Conservation (phyloP, 2,888 invertebrate species). For the Drosophila picticornis region DNA sequence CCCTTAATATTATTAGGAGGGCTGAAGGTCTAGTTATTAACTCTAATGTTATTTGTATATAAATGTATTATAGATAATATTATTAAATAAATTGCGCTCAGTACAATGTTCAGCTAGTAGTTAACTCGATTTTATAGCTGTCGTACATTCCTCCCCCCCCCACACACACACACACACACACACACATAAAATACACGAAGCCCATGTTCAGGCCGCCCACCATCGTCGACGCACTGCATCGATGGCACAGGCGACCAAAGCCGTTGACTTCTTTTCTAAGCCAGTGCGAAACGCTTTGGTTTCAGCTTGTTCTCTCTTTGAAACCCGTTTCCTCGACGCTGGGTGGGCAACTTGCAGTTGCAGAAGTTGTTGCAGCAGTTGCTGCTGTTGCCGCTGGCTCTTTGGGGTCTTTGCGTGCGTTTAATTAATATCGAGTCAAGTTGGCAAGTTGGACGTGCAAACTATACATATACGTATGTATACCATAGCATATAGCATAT, state of each 20-base stretch:
- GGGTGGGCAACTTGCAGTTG: constrained; percentile 50
- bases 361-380: constrained; percentile 13
- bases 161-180: no score
- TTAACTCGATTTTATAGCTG: constrained; percentile 21
- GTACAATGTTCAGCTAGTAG: constrained; percentile 6
- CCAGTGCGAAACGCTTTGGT: constrained; percentile 32
- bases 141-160: not conserved
- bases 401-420: constrained; percentile 71
- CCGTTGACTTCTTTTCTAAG: constrained; percentile 60
- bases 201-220: constrained; percentile 49
- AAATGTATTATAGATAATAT: not conserved
- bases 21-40: not conserved
- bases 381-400: constrained; percentile 48
- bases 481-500: not conserved
- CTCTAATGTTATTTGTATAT: not conserved
- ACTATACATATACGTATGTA: constrained; percentile 31
- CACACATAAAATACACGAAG: not conserved
- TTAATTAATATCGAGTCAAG: constrained; percentile 71
- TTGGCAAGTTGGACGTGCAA: constrained; percentile 42
- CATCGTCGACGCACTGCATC: constrained; percentile 51
- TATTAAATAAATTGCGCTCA: constrained; percentile 5
- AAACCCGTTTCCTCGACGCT: constrained; percentile 58
- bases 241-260: constrained; percentile 18
- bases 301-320: constrained; percentile 34
- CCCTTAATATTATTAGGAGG: not conserved